These are phyloP conservation scores for Takifugu ocellatus DNA, from an alignment of 2,797 vertebrate genomes.

Conservation along the genomic window DNA sequence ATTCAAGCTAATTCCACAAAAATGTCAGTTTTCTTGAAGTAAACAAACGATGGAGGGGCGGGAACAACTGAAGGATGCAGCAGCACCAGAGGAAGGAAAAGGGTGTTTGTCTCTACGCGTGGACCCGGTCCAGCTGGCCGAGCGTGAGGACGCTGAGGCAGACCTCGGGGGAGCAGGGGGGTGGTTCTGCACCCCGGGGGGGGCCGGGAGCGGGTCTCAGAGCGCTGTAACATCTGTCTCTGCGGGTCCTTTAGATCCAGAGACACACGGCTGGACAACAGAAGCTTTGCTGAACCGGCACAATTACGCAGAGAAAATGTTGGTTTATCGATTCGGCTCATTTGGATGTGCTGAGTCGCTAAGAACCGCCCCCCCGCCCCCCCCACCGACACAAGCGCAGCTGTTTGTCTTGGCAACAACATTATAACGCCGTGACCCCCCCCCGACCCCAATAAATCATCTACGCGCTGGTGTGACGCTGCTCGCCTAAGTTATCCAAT, in stretches of 20 bases:
- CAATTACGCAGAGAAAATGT: conserved; percentile 11
- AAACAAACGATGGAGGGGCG: no score
- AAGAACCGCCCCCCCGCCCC: conserved; percentile 71
- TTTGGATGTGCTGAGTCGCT: conserved; percentile 68
- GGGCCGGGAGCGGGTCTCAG: no score
- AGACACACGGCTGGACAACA: conserved; percentile 1
- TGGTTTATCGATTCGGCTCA: conserved; percentile 69
- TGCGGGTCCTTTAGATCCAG: no score
- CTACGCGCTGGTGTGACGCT: conserved; percentile 15
- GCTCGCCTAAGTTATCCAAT: conserved; percentile 23
- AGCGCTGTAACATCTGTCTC: no score
- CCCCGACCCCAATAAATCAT: conserved; percentile 75
- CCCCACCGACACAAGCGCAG: conserved; percentile 70
- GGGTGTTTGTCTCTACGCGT: conserved; percentile 57
- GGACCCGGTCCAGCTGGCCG: conserved; percentile 57
- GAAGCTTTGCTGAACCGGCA: conserved; percentile 11
- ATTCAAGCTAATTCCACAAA: no score
- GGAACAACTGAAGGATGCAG: no score
- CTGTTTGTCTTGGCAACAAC: conserved; percentile 75
- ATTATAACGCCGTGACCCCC: conserved; percentile 65
- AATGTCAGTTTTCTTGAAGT: no score
- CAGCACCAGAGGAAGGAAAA: conserved; percentile 5
- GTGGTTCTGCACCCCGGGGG: conserved; percentile 40
- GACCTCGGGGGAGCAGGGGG: conserved; percentile 40
- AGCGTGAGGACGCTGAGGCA: conserved; percentile 66